Conservation (phyloP, 2,797 vertebrate species). For the Pseudocheirus occidentalis region DNA sequence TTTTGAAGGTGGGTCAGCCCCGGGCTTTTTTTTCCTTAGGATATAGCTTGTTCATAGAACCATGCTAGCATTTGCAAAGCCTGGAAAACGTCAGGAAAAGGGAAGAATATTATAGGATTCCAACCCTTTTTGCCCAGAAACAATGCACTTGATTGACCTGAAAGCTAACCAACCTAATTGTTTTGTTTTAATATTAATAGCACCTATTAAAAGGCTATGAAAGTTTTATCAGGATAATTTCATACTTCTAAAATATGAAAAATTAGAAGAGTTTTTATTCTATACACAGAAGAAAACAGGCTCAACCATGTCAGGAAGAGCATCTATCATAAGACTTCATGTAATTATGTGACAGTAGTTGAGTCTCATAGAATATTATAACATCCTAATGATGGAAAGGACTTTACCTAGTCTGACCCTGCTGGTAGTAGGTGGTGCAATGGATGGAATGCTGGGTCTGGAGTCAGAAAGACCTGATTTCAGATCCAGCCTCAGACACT, state of each 20-base stretch:
- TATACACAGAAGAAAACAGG: background rate
- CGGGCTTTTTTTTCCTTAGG: constrained; percentile 70
- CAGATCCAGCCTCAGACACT: background rate
- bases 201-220: constrained; percentile 57
- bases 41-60: constrained; percentile 79
- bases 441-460: background rate
- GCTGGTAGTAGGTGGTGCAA: background rate
- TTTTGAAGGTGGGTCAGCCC: constrained; percentile 79
- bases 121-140: constrained; percentile 52
- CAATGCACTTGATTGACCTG: constrained; percentile 35
- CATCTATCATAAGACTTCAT: background rate
- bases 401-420: background rate
- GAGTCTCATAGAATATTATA: background rate
- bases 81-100: constrained; percentile 64
- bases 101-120: constrained; percentile 22
- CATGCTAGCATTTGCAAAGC: constrained; percentile 74
- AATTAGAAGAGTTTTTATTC: background rate
- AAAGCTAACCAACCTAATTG: constrained; percentile 28
- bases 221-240: constrained; percentile 45
- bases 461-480: background rate
- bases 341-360: background rate
- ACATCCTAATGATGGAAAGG: background rate
- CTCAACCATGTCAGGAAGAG: background rate
- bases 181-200: constrained; percentile 48
- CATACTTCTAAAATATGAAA: background rate